Base-by-base conservation (phyloP, 2,888 invertebrate genomes). In the Ennomos quercinarius region DNA sequence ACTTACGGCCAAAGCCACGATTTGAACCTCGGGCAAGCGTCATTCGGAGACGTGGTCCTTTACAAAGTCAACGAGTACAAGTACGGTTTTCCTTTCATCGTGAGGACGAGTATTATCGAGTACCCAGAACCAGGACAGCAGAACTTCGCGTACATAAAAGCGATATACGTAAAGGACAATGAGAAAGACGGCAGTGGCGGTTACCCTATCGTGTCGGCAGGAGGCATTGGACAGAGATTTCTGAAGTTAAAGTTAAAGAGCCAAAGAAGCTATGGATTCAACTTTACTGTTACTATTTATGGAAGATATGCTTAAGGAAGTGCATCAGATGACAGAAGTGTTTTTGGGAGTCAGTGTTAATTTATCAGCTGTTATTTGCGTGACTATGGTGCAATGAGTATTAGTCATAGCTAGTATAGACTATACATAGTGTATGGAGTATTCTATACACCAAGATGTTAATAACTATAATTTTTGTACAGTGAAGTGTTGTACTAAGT, bases 211-310 rank as follows among this genome's bases (percentile, higher is more conserved):
- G 67, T 93, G 3, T 78, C 83, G 0, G 68, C 88, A 0, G 93
- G 93, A 1, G 93, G 93, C 0, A 67, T 93, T 0, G 92, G 93
- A 0, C 89, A 89, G 58, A 77, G 83, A 10, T 89, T 87, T 54
- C 86, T 84, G 34, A 90, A 87, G 50, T 80, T 93, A 58, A 89
- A 91, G 57, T 66, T 93, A 65, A 90, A 90, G 71, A 87, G 90
- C 39, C 92, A 92, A 64, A 75, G 89, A 34, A 75, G 81, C 2
- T 51, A 63, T 44, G 91, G 93, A 0, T 80, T 92, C 37, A 91
- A 93, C 70, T 93, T 92, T 64, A 89, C 91, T 0, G 66, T 93
- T 2, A 83, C 87, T 0, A 78, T 93, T 35, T 92, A 90, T 44
- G 93, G 91, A 64, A 83, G 86, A 79, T 91, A 83, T 65, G 40